Base-by-base conservation (phyloP, 2,888 invertebrate species). In the Eupeodes latifasciatus region DNA sequence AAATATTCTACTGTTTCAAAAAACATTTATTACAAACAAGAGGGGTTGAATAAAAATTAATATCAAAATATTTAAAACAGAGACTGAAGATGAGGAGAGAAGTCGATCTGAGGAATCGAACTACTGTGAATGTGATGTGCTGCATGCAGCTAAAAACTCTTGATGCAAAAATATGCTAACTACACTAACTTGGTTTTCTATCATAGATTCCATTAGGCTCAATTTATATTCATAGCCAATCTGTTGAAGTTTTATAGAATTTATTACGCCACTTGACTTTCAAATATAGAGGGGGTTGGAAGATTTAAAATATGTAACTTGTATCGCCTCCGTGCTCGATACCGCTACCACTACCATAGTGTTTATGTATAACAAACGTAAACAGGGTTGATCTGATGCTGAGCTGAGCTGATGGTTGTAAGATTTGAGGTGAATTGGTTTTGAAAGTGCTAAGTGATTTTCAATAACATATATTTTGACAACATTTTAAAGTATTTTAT, bases 161-260 rank as follows among this genome's bases (percentile, higher is more conserved):
- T 66, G 71, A 80, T 82, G 80, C 84, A 84, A 86, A 87, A 81
- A 87, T 84, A 89, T 87, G 87, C 80, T 83, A 87, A 87, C 83
- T 81, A 87, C 72, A 87, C 82, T 83, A 83, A 89, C 81, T 72
- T 47, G 34, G 87, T 84, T 83, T 80, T 75, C 78, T 78, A 78
- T 85, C 71, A 90, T 89, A 90, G 91, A 91, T 92, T 91, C 91
- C 91, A 90, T 93, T 93, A 93, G 93, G 92, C 90, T 91, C 93
- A 93, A 93, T 93, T 93, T 94, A 94, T 94, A 93, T 93, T 93
- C 94, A 93, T 92, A 94, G 93, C 92, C 93, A 93, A 93, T 92
- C 93, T 93, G 92, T 92, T 91, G 91, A 91, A 92, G 93, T 93
- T 93, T 93, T 93, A 93, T 91, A 91, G 90, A 92, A 93, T 93